A percentile compares a stretch with the other conserved stretches of the same genome.
Conservation (phyloP, 2,113 vertebrate genomes). For the Crotalus viridis region DNA sequence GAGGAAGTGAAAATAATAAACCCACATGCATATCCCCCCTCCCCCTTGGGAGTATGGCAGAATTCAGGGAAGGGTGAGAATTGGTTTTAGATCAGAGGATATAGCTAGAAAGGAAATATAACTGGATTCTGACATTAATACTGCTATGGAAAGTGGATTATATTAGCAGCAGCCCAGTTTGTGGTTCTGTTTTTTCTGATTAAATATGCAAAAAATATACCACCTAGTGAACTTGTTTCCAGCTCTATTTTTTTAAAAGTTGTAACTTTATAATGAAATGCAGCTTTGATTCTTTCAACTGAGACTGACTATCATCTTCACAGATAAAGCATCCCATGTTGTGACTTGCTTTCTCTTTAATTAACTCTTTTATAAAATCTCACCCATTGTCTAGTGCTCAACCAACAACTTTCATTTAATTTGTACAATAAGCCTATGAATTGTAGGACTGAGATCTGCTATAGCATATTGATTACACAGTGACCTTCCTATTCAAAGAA, state of each 20-base stretch:
- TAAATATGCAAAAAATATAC: neutral
- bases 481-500: conserved; percentile 40
- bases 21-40: too few species aligned
- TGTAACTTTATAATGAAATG: conserved; percentile 28
- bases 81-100: too few species aligned
- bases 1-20: too few species aligned
- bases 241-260: conserved; percentile 28
- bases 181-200: neutral
- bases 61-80: too few species aligned
- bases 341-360: conserved; percentile 7
- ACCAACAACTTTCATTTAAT: conserved; percentile 44
- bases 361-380: conserved; percentile 4
- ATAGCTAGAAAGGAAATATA: too few species aligned
- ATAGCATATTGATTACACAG: conserved; percentile 46
- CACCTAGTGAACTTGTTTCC: neutral
- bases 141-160: neutral
- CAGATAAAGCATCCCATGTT: neutral
- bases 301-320: conserved; percentile 15
- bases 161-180: neutral
- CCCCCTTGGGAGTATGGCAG: too few species aligned
- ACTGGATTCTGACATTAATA: neutral
- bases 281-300: conserved; percentile 15
- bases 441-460: conserved; percentile 37
- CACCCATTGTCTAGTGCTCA: conserved; percentile 21
- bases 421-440: conserved; percentile 54